Conservation (phyloP, 1,140 invertebrate species). For the Asbolus verrucosus region DNA sequence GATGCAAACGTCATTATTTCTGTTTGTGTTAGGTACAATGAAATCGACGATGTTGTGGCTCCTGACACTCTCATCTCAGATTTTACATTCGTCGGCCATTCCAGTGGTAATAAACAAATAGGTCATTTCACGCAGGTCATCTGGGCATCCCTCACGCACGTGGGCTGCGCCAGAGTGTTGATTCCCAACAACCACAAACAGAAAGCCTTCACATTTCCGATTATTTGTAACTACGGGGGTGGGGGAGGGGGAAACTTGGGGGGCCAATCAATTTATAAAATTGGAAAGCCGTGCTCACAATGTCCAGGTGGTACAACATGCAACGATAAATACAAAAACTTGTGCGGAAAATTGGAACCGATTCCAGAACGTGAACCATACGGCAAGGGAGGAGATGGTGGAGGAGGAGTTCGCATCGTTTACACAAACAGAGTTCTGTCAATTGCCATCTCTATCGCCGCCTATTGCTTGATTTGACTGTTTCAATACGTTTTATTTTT, state of each 20-base stretch:
- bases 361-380: no score
- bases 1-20: no score
- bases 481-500: no score
- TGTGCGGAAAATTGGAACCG: neutral
- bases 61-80: no score
- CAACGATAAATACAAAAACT: neutral
- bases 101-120: neutral
- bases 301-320: neutral
- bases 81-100: neutral
- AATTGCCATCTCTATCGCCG: no score
- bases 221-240: neutral
- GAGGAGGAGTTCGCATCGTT: no score
- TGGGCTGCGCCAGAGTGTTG: neutral
- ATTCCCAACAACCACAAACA: neutral
- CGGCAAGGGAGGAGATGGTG: no score
- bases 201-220: neutral
- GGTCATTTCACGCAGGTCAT: neutral
- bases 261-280: neutral
- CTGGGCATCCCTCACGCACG: neutral
- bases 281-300: neutral
- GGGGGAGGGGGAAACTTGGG: neutral
- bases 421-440: no score
- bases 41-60: no score
- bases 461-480: no score
- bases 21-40: no score